Evolutionary conservation across 2,888 invertebrate species (phyloP).

Genomic region (Rambutsinella grinnellia): DNA sequence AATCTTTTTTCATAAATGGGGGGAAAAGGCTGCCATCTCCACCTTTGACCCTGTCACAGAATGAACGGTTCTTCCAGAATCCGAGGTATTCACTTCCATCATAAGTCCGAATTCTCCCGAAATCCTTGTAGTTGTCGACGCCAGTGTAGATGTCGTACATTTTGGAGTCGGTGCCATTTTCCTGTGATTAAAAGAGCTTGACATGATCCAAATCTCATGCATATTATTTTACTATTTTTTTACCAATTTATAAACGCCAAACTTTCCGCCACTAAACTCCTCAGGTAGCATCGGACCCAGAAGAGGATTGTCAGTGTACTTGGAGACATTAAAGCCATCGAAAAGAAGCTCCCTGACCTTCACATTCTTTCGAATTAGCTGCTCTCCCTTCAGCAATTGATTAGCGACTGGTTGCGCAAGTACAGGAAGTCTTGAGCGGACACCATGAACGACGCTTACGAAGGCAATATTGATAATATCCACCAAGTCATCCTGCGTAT

Average conservation of each 20-base stretch:
- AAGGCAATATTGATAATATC: conserved; percentile 48
- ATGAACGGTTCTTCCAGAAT: conserved; percentile 64
- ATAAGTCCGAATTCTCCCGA: conserved; percentile 49
- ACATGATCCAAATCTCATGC: background rate
- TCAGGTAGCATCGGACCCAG: conserved; percentile 5
- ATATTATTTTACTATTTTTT: background rate
- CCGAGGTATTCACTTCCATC: conserved; percentile 15
- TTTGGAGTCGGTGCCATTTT: conserved; percentile 51
- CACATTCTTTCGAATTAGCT: conserved; percentile 22
- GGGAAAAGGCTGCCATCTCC: conserved; percentile 69
- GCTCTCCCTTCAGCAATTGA: conserved; percentile 6
- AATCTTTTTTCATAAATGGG: conserved; percentile 67
- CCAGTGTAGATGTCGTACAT: conserved; percentile 54
- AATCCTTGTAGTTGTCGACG: conserved; percentile 24
- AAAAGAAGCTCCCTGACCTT: conserved; percentile 37
- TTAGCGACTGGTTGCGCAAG: conserved; percentile 10
- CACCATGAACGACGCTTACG: conserved; percentile 12
- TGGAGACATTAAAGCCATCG: conserved; percentile 33
- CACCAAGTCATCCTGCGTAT: conserved; percentile 28
- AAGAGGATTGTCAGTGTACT: background rate
- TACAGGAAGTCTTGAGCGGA: background rate
- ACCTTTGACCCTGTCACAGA: conserved; percentile 65
- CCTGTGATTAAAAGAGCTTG: conserved; percentile 49
- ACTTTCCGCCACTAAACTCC: conserved; percentile 40
- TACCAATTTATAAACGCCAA: conserved; percentile 58